These are phyloP conservation scores for Lomographa bimaculata DNA, from an alignment of 2,888 invertebrate genomes.

Conservation along the genomic window DNA sequence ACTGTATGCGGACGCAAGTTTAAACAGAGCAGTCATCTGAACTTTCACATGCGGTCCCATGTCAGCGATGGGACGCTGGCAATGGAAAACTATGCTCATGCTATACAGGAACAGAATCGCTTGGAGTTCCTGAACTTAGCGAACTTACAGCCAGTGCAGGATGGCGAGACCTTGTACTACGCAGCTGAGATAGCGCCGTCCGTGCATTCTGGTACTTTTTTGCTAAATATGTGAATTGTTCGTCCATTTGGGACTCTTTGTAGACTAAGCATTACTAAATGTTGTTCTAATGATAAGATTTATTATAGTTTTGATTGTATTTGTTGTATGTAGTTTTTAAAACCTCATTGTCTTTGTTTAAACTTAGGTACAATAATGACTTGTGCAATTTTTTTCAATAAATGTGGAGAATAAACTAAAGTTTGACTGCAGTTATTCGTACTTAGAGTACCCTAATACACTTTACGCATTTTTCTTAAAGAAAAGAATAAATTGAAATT, in stretches of 20 bases:
- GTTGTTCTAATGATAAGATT: no score
- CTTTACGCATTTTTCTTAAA: no score
- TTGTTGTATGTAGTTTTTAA: no score
- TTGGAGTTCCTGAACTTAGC: conserved; percentile 62
- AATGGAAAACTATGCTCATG: conserved; percentile 53
- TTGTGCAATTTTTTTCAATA: no score
- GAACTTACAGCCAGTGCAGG: conserved; percentile 63
- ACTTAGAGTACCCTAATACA: no score
- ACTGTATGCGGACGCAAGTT: conserved; percentile 66
- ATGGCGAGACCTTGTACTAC: conserved; percentile 69
- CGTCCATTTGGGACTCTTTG: neutral
- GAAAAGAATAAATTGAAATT: no score
- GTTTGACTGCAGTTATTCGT: no score
- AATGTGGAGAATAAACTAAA: no score
- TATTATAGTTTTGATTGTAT: no score
- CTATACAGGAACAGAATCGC: conserved; percentile 44
- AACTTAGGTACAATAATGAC: no score
- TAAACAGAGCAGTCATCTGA: conserved; percentile 76
- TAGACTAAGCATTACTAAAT: neutral
- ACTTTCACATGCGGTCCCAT: conserved; percentile 76
- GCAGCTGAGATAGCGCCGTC: conserved; percentile 58
- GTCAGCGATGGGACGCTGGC: conserved; percentile 47
- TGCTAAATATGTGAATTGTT: no score
- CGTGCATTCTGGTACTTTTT: conserved; percentile 10
- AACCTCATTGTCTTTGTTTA: no score